A percentile compares a stretch with the other conserved stretches of the same genome.
These are phyloP conservation scores for Microcebus tavaratra DNA, from an alignment of 2,113 vertebrate genomes.

Conservation along the genomic window DNA sequence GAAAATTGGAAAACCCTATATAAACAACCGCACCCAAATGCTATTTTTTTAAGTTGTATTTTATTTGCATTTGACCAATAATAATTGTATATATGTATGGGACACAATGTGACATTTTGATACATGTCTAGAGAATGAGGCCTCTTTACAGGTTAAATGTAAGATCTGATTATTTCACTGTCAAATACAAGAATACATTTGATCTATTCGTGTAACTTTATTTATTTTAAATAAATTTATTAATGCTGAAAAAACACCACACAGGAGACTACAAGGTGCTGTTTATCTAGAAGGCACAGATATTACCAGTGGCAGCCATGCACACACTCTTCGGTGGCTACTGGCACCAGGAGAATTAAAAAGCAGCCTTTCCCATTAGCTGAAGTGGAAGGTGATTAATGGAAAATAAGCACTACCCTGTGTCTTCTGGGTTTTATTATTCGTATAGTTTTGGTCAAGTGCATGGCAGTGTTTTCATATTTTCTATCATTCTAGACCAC, in stretches of 20 bases:
- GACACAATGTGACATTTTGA: neutral
- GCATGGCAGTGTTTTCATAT: neutral
- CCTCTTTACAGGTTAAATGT: neutral
- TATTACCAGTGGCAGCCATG: neutral
- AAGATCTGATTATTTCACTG: constrained; percentile 35
- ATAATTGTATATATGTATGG: neutral
- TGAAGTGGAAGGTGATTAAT: neutral
- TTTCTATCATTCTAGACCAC: constrained; percentile 28
- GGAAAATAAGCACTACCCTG: neutral
- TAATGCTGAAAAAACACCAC: neutral
- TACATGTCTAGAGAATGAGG: neutral
- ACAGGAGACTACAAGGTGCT: neutral
- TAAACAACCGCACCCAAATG: constrained; percentile 6
- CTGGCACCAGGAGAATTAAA: neutral
- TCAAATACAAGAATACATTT: constrained; percentile 28
- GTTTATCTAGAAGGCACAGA: constrained; percentile 4
- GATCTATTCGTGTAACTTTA: neutral
- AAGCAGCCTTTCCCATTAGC: neutral
- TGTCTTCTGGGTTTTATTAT: constrained; percentile 9
- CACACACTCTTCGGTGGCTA: neutral
- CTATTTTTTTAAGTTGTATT: neutral
- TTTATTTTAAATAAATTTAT: constrained; percentile 45
- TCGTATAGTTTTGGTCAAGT: neutral
- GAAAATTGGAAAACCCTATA: neutral
- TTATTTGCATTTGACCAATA: neutral